Evolutionary conservation across 2,888 invertebrate genomes (phyloP).

Genomic region (Ophion obscuratus): DNA sequence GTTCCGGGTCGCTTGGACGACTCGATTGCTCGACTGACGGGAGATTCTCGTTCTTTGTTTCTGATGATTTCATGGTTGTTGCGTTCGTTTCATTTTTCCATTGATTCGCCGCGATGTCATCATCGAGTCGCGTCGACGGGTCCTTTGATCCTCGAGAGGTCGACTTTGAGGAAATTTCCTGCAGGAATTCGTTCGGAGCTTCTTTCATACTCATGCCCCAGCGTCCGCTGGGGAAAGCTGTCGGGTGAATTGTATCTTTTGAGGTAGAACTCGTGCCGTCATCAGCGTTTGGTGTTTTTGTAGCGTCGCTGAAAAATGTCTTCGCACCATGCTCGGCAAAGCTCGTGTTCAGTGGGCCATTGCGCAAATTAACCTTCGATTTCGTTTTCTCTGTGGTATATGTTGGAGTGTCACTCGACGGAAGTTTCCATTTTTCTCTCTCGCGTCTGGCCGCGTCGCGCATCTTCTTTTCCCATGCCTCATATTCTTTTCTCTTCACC

Average conservation of each 20-base stretch:
- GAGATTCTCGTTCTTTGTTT: background rate
- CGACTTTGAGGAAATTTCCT: slow-evolving; percentile 1
- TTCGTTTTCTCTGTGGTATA: no score
- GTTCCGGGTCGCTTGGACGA: background rate
- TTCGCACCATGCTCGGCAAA: slow-evolving; percentile 37
- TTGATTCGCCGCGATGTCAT: background rate
- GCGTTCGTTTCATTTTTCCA: background rate
- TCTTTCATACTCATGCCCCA: slow-evolving; percentile 54
- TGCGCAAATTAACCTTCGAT: no score
- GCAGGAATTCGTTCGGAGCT: slow-evolving; percentile 51
- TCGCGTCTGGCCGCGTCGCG: slow-evolving; percentile 64
- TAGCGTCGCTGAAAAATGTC: background rate
- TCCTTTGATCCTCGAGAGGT: background rate
- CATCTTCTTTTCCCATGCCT: slow-evolving; percentile 70
- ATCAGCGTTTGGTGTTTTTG: background rate
- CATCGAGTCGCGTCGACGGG: background rate
- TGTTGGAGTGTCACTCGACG: no score
- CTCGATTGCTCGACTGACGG: background rate
- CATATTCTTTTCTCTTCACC: slow-evolving; percentile 40
- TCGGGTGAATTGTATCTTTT: background rate
- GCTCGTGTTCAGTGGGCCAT: slow-evolving; percentile 38
- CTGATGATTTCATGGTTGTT: slow-evolving; percentile 1
- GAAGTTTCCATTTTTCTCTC: slow-evolving; percentile 65
- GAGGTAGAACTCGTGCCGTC: background rate
- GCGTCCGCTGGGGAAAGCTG: slow-evolving; percentile 32